phyloP scores from a whole-genome alignment of 1,140 invertebrate genomes.

The Panulirus ornatus region DNA sequence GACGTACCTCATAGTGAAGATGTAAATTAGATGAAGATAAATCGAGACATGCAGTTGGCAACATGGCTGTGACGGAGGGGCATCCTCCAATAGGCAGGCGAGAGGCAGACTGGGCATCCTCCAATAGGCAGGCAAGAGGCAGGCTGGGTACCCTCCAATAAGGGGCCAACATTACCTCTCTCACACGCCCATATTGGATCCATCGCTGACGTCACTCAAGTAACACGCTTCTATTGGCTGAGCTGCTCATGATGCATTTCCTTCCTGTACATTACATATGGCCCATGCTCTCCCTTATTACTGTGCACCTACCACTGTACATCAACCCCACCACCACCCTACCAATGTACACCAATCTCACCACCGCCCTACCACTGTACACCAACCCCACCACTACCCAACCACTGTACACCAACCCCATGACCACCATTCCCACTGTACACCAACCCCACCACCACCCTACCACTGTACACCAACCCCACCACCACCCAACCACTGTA shows the following conservation, averaged over 20 bases:
- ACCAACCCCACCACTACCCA: neutral
- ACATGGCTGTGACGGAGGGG: neutral
- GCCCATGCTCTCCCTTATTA: no score
- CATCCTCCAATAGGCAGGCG: no score
- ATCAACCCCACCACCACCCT: no score
- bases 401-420: neutral
- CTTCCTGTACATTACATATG: no score
- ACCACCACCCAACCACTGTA: neutral
- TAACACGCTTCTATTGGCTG: neutral
- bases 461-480: neutral
- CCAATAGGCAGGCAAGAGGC: no score
- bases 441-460: neutral
- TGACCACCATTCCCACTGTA: neutral
- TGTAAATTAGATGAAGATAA: neutral
- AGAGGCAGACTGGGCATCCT: neutral
- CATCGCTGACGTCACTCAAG: neutral
- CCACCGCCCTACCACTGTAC: neutral
- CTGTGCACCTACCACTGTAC: no score
- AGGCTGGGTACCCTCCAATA: neutral
- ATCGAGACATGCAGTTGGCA: neutral
- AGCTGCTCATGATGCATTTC: neutral
- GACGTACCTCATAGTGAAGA: no score
- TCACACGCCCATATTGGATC: constrained; percentile 49
- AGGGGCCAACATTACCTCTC: constrained; percentile 20
- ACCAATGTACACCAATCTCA: neutral